Evolutionary conservation across 2,797 vertebrate genomes (phyloP), one percentile per base, ranked within the genome.

Genomic region (Loriculus beryllinus): DNA sequence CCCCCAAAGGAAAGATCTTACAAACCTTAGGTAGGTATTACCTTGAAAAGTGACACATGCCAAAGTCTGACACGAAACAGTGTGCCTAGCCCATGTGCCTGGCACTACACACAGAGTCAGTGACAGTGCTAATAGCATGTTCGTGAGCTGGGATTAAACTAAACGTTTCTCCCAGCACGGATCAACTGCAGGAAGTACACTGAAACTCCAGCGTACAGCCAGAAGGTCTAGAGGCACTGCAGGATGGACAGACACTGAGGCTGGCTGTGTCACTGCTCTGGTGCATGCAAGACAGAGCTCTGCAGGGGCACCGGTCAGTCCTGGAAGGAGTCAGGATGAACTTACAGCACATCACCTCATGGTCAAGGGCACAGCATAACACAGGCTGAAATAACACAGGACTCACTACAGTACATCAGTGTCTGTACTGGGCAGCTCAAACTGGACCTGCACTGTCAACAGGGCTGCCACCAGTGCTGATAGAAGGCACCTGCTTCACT

Each of bases 61-160:
- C 29, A 40, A 72, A 67, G 64, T 49, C 45, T 37, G 23, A 45
- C 25, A 84, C 78, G 37, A 72, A 86, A 39, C 29, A 54, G 29
- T 2, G 4, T 14, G 16, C 6, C 37, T 31, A 59, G 54, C 28
- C 28, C 21, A 22, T 28, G 9, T 33, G 56, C n/a, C 39, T 18
- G 35, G 60, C 40, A 54, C 42, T 26, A 14, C 16, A 20, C 20
- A 59, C 3, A 2, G 40, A 65, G 69, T 7, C 65, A n/a, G 31
- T 11, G n/a, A 37, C 49, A 33, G 31, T 8, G 48, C 37, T 45
- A 64, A 42, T 0, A 1, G 43, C 14, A 9, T 0, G 2, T 21
- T 70, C 3, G 2, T 16, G 18, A 91, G 42, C 40, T 35, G 29
- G 26, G 42, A 52, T 48, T 52, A 64, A 88, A 74, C 10, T 6